phyloP scores from a whole-genome alignment of 2,888 invertebrate genomes.

The Agrotis exclamationis region DNA sequence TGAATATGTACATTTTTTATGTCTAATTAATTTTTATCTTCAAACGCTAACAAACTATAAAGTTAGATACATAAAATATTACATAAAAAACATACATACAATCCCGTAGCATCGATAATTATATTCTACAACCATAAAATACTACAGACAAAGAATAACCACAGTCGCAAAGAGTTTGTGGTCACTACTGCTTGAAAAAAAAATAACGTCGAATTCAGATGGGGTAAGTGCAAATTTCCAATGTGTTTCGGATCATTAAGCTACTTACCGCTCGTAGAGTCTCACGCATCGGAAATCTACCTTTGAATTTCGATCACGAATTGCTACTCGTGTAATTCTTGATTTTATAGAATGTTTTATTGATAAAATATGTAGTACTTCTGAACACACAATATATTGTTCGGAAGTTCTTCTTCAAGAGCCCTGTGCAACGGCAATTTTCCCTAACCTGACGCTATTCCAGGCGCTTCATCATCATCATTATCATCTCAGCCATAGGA shows the following conservation, averaged over 20 bases:
- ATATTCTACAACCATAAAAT: background rate
- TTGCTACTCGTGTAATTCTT: constrained; percentile 20
- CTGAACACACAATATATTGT: no score
- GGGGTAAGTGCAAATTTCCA: constrained; percentile 80
- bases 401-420: no score
- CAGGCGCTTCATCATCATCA: no score
- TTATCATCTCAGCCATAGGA: no score
- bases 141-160: constrained; percentile 35
- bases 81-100: constrained; percentile 22
- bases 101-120: constrained; percentile 39
- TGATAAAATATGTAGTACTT: background rate
- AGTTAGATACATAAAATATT: background rate
- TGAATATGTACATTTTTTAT: no score
- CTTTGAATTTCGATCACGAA: constrained; percentile 71
- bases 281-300: constrained; percentile 71
- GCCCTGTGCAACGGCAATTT: no score
- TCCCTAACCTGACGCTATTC: no score
- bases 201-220: constrained; percentile 60
- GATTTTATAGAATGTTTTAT: background rate
- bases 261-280: constrained; percentile 76
- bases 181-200: constrained; percentile 52
- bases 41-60: no score
- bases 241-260: constrained; percentile 82
- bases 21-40: no score
- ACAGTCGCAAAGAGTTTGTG: constrained; percentile 50